Evolutionary conservation across 1,140 invertebrate genomes (phyloP).

Genomic region (Drosophila nasuta): DNA sequence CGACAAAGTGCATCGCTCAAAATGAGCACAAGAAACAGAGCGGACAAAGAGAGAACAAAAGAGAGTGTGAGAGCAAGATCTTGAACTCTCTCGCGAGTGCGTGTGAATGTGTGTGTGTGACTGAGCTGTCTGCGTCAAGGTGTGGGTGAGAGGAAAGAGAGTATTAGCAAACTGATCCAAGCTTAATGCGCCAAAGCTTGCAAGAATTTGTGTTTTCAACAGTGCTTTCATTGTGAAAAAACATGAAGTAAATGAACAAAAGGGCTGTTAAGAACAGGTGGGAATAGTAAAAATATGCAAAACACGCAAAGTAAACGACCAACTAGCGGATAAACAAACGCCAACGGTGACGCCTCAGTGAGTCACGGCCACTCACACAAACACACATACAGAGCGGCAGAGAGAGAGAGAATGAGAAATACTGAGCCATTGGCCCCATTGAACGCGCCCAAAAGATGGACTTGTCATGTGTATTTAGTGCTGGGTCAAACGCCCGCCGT

Average conservation of each 20-base stretch:
- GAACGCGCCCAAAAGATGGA: conserved; percentile 53
- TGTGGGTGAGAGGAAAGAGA: conserved; percentile 15
- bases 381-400: conserved; percentile 4
- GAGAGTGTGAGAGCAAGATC: neutral
- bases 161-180: conserved; percentile 16
- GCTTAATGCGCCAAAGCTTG: conserved; percentile 27
- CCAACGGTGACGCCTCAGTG: conserved; percentile 75
- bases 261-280: conserved; percentile 30
- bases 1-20: conserved; percentile 27
- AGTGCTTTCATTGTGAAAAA: conserved; percentile 40
- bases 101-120: neutral
- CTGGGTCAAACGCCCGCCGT: conserved; percentile 29
- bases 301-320: conserved; percentile 35
- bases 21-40: conserved; percentile 11
- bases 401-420: conserved; percentile 28
- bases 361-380: conserved; percentile 68
- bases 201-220: conserved; percentile 5
- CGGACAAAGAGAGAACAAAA: neutral
- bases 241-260: neutral
- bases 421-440: neutral
- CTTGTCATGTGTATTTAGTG: conserved; percentile 31
- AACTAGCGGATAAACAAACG: conserved; percentile 63
- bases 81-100: neutral
- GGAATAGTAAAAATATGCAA: conserved; percentile 27
- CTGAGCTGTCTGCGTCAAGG: neutral